Evolutionary conservation across 2,888 invertebrate species (phyloP).

Genomic region (Philaethria dido): DNA sequence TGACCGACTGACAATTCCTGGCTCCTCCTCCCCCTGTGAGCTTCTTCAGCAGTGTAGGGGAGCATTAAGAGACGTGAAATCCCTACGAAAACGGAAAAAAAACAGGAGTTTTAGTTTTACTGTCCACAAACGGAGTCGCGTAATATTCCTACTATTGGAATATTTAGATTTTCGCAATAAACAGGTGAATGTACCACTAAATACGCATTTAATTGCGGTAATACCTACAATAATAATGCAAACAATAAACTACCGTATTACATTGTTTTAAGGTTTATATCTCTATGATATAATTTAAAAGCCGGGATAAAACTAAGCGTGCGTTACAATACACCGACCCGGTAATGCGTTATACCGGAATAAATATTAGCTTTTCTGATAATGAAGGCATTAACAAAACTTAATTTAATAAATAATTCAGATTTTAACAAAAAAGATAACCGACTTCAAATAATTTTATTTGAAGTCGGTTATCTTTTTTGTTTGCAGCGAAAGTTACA

Average conservation of each 20-base stretch:
- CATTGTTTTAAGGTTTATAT: neutral
- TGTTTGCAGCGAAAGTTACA: too few relatives aligned
- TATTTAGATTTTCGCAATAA: neutral
- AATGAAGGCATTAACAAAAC: neutral
- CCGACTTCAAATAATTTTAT: too few relatives aligned
- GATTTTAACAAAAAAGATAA: too few relatives aligned
- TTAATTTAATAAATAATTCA: too few relatives aligned
- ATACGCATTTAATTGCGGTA: neutral
- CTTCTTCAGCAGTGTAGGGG: too few relatives aligned
- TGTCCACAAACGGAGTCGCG: too few relatives aligned
- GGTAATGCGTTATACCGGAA: neutral
- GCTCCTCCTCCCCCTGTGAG: too few relatives aligned
- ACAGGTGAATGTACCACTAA: neutral
- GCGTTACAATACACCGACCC: neutral
- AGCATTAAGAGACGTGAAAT: too few relatives aligned
- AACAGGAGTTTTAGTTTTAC: too few relatives aligned
- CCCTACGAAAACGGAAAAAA: too few relatives aligned
- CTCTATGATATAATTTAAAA: neutral
- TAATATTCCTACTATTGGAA: neutral
- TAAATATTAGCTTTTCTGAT: neutral
- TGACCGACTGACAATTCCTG: too few relatives aligned
- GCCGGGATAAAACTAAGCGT: neutral
- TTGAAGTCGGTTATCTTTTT: too few relatives aligned
- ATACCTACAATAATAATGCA: neutral
- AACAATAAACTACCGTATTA: neutral